Evolutionary conservation across 2,888 invertebrate genomes (phyloP), one percentile per base, ranked within the genome.

Genomic region (Hyposoter dolosus): DNA sequence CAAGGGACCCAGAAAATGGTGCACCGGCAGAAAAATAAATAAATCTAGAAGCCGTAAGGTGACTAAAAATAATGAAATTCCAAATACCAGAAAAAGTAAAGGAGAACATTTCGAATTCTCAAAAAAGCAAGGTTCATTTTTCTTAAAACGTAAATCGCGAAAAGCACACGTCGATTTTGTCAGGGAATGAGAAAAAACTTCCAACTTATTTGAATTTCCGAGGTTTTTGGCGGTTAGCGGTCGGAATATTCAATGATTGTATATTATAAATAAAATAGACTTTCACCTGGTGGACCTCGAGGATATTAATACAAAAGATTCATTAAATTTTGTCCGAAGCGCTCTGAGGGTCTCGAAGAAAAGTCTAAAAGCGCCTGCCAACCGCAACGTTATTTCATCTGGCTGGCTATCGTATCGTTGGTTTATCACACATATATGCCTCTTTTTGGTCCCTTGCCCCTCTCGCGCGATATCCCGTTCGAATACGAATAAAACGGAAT

Each of bases 311-410:
- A 81, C 47, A 53, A 71, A 60, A 83, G 66, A 69, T 84, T 81
- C 74, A 75, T 82, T 72, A 81, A 86, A 75, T 71, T 74, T 81
- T 69, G 23, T 84, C 50, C 32, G 47, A 76, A 69, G 15, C 32
- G 47, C 69, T n/a, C 69, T n/a, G 35, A 43, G 43, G 66, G 63
- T 53, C 68, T 63, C 47, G 47, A 28, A 74, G 53, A 63, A 23
- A 40, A 72, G 50, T 74, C 80, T 75, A 86, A 17, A 60, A 75
- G 78, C 84, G 81, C 86, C 78, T 82, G 81, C 74, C 81, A 78
- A 84, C 78, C 60, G 78, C 69, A 47, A 56, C 53, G 74, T 78
- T 69, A 68, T 56, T 82, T 72, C 80, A 53, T 78, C 40, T 63
- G 43, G 32, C 19, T 74, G 28, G 23, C 45, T 69, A 60, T 75